Conservation (phyloP, 53 echinoderm and acorn worm species). For the Holothuria leucospilota region DNA sequence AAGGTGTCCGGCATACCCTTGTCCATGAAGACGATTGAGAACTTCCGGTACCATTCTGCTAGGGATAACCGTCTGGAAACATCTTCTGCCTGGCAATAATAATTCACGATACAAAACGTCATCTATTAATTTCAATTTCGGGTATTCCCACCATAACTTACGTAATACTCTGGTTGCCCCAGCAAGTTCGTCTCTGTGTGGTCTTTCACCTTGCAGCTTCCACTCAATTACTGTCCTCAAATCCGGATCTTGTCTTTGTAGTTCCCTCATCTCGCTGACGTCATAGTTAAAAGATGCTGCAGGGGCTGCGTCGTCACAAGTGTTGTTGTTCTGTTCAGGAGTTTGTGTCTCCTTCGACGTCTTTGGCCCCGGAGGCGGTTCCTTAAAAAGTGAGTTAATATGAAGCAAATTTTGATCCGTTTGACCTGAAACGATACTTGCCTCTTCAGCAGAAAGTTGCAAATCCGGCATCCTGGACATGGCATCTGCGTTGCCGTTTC, state of each 20-base stretch:
- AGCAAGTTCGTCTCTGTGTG: background rate
- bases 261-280: background rate
- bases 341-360: too few relatives aligned
- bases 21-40: slow-evolving; percentile 22
- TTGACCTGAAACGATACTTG: too few relatives aligned
- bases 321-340: too few relatives aligned
- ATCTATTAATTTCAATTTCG: background rate
- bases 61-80: slow-evolving; percentile 32
- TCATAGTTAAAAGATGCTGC: background rate
- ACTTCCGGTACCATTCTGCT: slow-evolving; percentile 19
- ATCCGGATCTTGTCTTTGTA: background rate
- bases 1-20: slow-evolving; percentile 55
- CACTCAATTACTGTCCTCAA: background rate
- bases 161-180: background rate
- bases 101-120: background rate
- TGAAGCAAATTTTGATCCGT: too few relatives aligned
- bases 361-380: too few relatives aligned
- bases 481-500: slow-evolving; percentile 75
- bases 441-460: too few relatives aligned
- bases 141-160: slow-evolving; percentile 37
- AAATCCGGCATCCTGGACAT: slow-evolving; percentile 54
- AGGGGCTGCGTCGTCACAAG: background rate
- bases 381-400: too few relatives aligned
- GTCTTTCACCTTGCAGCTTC: background rate
- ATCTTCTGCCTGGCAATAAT: background rate